A percentile compares a stretch with the other conserved stretches of the same genome.
These are phyloP conservation scores for Alca torda DNA, from an alignment of 2,797 vertebrate species.

Conservation along the genomic window DNA sequence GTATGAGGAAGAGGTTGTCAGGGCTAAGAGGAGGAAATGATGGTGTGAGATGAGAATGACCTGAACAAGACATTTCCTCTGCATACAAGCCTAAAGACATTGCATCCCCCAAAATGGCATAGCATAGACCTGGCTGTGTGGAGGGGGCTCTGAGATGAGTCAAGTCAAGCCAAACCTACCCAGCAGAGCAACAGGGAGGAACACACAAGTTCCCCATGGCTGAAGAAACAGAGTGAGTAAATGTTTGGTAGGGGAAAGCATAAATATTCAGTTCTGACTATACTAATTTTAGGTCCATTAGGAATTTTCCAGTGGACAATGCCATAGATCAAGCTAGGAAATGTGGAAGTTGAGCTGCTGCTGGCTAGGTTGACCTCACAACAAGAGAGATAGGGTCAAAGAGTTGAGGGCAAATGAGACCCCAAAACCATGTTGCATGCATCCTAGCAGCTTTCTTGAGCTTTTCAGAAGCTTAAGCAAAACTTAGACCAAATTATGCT, in stretches of 20 bases:
- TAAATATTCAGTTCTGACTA: neutral
- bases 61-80: neutral
- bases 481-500: neutral
- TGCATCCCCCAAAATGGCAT: neutral
- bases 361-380: neutral
- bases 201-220: rapidly evolving
- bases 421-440: neutral
- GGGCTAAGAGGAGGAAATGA: neutral
- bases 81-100: neutral
- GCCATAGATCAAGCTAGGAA: neutral
- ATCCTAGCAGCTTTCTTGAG: neutral
- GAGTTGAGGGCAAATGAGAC: neutral
- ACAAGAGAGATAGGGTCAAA: neutral
- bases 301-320: neutral
- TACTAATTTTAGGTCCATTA: neutral
- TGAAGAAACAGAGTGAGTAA: neutral
- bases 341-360: neutral
- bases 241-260: neutral
- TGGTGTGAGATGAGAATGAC: neutral
- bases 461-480: neutral
- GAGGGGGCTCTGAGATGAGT: neutral
- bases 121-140: neutral
- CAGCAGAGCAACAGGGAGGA: neutral
- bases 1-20: neutral
- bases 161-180: neutral